A percentile compares a stretch with the other conserved stretches of the same genome.
Evolutionary conservation across 2,888 invertebrate genomes (phyloP).

Genomic region (Argyresthia albistria): DNA sequence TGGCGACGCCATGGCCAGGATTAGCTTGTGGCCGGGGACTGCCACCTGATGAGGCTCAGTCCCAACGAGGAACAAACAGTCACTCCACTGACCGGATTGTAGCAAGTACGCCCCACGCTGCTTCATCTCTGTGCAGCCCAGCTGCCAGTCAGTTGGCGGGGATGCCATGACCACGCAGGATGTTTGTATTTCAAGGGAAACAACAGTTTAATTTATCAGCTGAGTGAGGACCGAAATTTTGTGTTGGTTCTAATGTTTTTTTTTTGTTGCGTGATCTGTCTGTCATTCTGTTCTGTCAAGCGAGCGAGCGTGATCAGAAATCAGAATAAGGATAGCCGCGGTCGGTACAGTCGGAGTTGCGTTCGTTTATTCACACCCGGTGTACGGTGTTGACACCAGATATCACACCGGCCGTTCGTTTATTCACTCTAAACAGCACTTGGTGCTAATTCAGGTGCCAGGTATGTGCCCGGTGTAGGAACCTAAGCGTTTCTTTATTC

Average conservation of each 20-base stretch:
- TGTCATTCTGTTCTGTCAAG: no score
- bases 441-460: no score
- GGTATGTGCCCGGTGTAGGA: no score
- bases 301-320: no score
- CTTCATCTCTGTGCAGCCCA: conserved; percentile 78
- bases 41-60: conserved; percentile 82
- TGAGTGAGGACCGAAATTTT: not conserved
- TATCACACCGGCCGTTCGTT: no score
- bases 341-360: no score
- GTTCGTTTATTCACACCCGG: no score
- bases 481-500: no score
- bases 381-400: no score
- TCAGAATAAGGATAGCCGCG: no score
- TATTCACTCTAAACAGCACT: no score
- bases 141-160: conserved; percentile 82
- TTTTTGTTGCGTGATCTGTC: not conserved
- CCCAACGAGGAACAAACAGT: conserved; percentile 87
- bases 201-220: not conserved
- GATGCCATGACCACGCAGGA: conserved; percentile 45
- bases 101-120: conserved; percentile 82
- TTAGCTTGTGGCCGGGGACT: conserved; percentile 83
- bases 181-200: not conserved
- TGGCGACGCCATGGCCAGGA: conserved; percentile 89
- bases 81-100: conserved; percentile 87
- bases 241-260: not conserved